These are phyloP conservation scores for Chironomus tepperi DNA, from an alignment of 1,140 invertebrate genomes.

Conservation along the genomic window DNA sequence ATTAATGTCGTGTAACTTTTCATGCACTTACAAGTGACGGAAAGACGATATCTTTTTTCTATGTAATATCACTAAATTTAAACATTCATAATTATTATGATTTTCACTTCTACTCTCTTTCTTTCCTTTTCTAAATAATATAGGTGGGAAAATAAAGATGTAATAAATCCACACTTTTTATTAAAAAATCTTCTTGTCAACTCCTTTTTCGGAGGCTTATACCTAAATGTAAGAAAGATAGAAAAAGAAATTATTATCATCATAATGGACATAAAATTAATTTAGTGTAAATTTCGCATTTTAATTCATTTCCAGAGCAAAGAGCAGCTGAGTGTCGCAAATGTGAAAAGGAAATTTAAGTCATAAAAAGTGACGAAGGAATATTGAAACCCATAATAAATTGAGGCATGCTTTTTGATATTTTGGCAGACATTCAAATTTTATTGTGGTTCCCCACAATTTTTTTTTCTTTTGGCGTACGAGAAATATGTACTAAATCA, in stretches of 20 bases:
- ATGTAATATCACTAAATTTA: not conserved
- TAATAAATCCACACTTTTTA: not conserved
- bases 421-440: not conserved
- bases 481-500: not conserved
- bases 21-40: not conserved
- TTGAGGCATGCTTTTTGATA: no score
- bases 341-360: no score
- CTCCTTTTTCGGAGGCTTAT: not conserved
- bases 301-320: not conserved
- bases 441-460: not conserved
- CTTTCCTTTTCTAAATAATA: not conserved
- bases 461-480: no score
- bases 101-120: not conserved
- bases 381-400: no score
- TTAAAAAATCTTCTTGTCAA: not conserved
- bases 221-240: not conserved
- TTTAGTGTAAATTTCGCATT: not conserved
- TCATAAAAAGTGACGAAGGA: no score
- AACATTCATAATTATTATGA: not conserved
- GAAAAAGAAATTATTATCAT: no score
- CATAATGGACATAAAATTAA: not conserved
- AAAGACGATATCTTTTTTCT: not conserved
- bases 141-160: not conserved
- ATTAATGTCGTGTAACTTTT: slow-evolving; percentile 5
- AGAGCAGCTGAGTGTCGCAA: no score